Conservation (phyloP, 1,140 invertebrate species). For the Pristionchus pacificus region DNA sequence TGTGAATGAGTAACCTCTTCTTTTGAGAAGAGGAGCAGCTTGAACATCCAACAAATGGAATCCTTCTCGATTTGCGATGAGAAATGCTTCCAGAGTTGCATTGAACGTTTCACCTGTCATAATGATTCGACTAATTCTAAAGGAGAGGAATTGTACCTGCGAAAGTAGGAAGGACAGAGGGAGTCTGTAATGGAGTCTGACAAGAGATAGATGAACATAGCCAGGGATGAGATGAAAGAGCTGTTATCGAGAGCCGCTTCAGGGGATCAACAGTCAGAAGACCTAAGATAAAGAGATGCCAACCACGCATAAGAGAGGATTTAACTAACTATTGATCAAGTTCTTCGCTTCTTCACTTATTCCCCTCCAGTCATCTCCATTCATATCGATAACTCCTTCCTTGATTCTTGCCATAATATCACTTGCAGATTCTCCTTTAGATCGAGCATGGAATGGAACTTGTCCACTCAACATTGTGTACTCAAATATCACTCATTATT, state of each 20-base stretch:
- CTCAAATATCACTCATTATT: slow-evolving; percentile 58
- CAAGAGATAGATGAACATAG: slow-evolving; percentile 45
- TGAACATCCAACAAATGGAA: slow-evolving; percentile 68
- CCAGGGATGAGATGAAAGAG: slow-evolving; percentile 57
- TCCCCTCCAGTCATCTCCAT: slow-evolving; percentile 68
- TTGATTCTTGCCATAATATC: slow-evolving; percentile 76
- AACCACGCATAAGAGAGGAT: neutral
- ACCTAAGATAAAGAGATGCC: slow-evolving; percentile 53
- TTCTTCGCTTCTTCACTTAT: slow-evolving; percentile 73
- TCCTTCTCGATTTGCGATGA: slow-evolving; percentile 69
- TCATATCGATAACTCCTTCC: slow-evolving; percentile 72
- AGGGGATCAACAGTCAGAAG: slow-evolving; percentile 75
- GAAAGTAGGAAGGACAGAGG: slow-evolving; percentile 46
- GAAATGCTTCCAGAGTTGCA: slow-evolving; percentile 69
- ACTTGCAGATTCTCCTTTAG: slow-evolving; percentile 69
- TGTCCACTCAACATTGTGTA: slow-evolving; percentile 82
- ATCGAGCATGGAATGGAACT: slow-evolving; percentile 72
- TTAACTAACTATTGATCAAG: slow-evolving; percentile 67
- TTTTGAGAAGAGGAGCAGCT: slow-evolving; percentile 53
- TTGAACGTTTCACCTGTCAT: slow-evolving; percentile 61
- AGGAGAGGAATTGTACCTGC: slow-evolving; percentile 37
- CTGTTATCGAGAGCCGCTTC: slow-evolving; percentile 69
- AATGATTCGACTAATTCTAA: neutral
- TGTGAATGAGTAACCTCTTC: too few relatives aligned
- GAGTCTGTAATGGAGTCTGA: slow-evolving; percentile 54